Conservation (phyloP, 2,797 vertebrate species). For the Aplochiton taeniatus region DNA sequence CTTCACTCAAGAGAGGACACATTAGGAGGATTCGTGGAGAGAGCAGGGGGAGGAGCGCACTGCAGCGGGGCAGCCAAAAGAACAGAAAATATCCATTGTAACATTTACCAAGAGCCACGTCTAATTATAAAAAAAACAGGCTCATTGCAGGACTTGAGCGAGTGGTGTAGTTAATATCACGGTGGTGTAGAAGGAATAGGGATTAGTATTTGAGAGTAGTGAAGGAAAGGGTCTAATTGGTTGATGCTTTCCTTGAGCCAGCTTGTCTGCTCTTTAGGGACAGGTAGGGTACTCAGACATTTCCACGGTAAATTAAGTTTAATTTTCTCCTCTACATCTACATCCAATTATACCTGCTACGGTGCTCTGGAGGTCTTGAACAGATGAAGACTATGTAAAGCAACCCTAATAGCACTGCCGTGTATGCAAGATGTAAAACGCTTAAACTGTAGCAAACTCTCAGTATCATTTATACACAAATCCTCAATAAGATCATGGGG, state of each 20-base stretch:
- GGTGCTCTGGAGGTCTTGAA: conserved; percentile 19
- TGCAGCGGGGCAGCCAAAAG: no score
- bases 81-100: no score
- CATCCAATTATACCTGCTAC: conserved; percentile 49
- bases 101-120: no score
- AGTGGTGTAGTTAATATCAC: no score
- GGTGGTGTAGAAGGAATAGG: conserved; percentile 5
- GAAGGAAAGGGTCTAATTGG: conserved; percentile 47
- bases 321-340: conserved; percentile 48
- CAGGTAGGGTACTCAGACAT: conserved; percentile 26
- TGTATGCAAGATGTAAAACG: conserved; percentile 5
- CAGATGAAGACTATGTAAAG: conserved; percentile 17
- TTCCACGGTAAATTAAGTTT: conserved; percentile 53
- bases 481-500: no score
- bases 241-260: conserved; percentile 42
- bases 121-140: no score
- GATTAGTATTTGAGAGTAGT: conserved; percentile 38
- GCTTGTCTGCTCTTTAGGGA: conserved; percentile 42
- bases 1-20: conserved; percentile 37
- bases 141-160: no score
- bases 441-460: no score
- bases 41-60: conserved; percentile 24
- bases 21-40: conserved; percentile 34
- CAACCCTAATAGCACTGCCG: conserved; percentile 3
- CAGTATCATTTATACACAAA: no score